Percentiles rank a stretch among this genome's conserved stretches.
phyloP scores from a whole-genome alignment of 2,888 invertebrate species.

The Gymnoscelis rufifasciata region DNA sequence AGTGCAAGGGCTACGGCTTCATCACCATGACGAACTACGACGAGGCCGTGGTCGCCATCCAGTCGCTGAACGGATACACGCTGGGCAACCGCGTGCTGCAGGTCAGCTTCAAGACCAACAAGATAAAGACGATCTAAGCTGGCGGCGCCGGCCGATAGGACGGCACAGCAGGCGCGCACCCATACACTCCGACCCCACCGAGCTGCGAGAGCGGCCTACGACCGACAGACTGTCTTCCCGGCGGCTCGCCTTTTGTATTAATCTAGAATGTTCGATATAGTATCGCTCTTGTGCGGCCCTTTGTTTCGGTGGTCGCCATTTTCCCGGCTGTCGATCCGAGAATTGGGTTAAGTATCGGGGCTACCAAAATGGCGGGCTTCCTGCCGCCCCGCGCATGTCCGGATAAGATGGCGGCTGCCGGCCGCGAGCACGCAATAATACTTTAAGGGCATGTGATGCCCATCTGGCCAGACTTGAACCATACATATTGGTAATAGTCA shows the following conservation, averaged over 20 bases:
- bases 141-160: constrained; percentile 70
- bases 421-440: constrained; percentile 60
- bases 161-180: constrained; percentile 77
- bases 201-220: constrained; percentile 27
- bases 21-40: constrained; percentile 98
- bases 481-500: constrained; percentile 73
- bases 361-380: constrained; percentile 67
- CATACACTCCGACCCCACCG: constrained; percentile 56
- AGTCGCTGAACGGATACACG: constrained; percentile 94
- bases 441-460: constrained; percentile 65
- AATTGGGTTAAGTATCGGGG: constrained; percentile 71
- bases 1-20: constrained; percentile 97
- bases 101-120: constrained; percentile 94
- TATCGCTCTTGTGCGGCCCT: constrained; percentile 56
- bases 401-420: constrained; percentile 51
- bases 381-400: constrained; percentile 54
- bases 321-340: constrained; percentile 22
- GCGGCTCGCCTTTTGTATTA: constrained; percentile 47
- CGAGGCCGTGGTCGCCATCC: constrained; percentile 94
- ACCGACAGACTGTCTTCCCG: constrained; percentile 42
- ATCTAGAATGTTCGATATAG: constrained; percentile 50
- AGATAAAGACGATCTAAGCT: constrained; percentile 85
- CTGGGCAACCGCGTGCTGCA: constrained; percentile 94
- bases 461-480: constrained; percentile 50
- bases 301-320: constrained; percentile 25